Evolutionary conservation across 2,888 invertebrate genomes (phyloP), one percentile per base, ranked within the genome.

Genomic region (Campoletis raptor): DNA sequence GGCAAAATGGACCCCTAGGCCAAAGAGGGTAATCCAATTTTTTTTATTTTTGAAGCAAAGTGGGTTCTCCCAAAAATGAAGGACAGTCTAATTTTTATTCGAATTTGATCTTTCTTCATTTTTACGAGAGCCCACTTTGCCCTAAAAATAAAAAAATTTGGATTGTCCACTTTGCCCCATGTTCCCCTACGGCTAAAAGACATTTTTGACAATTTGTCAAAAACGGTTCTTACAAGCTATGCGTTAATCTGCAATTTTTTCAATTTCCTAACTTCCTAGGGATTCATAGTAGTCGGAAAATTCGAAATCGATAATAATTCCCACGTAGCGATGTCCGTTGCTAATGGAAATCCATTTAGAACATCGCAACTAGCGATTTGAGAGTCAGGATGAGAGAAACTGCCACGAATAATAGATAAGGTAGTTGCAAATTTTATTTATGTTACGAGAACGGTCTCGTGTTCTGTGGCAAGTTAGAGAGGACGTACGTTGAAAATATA

Each of bases 391-490:
- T 6, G 24, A 24, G 57, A 80, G 54, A 70, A 80, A 69, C 45
- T 40, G 36, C 2, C 21, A 48, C 40, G 67, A 67, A 78, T 67
- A 78, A 78, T 78, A 78, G 36, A 78, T 78, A 37, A 79, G 45
- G 24, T 30, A 30, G 24, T 54, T n/a, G 66, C 15, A 74, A 84
- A 74, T 84, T 74, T 67, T 67, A 79, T 84, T 84, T 79, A 74
- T 74, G 67, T 45, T 67, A 40, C 66, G 37, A 57, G 24, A 24
- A 67, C 18, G 45, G 15, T 73, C 70, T 57, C 48, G 36, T 52
- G 52, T n/a, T 66, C 40, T 21, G 30, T 72, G 45, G 12, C 45
- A 18, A 45, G 21, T 42, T 72, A 64, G 48, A 64, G 48, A 45
- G 69, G 69, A 54, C 37, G 1, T 21, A 37, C 18, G 24, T 18